phyloP scores from a whole-genome alignment of 2,888 invertebrate genomes.

The Siphonodentalium dalli region DNA sequence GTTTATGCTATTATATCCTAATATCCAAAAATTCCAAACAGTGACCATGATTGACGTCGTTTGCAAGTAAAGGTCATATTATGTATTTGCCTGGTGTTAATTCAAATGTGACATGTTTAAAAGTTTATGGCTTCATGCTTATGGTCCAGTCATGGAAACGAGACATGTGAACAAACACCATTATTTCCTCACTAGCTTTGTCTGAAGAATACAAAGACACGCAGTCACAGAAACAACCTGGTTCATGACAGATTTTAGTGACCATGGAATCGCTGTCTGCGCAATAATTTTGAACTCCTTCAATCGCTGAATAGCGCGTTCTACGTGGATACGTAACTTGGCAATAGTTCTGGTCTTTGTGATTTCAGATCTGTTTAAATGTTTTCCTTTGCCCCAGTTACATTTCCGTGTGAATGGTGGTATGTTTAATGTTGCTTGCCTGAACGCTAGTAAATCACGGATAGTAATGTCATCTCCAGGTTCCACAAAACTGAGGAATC shows the following conservation, averaged over 20 bases:
- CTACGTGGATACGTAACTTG: slow-evolving; percentile 8
- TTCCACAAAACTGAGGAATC: slow-evolving; percentile 2
- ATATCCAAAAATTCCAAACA: too few species aligned
- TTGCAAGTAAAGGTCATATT: too few species aligned
- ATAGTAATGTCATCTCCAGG: slow-evolving; percentile 14
- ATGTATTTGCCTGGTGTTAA: too few species aligned
- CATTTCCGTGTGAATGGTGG: slow-evolving; percentile 12
- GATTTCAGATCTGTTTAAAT: not conserved
- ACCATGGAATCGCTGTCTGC: slow-evolving; percentile 5
- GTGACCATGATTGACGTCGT: too few species aligned
- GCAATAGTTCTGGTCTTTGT: slow-evolving; percentile 6
- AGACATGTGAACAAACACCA: too few species aligned
- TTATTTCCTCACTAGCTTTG: slow-evolving; percentile 7
- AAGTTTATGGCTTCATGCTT: too few species aligned
- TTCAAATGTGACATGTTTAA: too few species aligned
- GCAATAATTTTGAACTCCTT: slow-evolving; percentile 8
- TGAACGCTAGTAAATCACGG: slow-evolving; percentile 1
- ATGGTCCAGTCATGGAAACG: too few species aligned
- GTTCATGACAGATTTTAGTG: slow-evolving; percentile 4
- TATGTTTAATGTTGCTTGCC: not conserved
- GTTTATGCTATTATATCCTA: too few species aligned
- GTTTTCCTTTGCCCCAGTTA: slow-evolving; percentile 10
- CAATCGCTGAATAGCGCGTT: slow-evolving; percentile 6
- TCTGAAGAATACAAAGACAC: slow-evolving; percentile 8
- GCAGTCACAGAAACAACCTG: slow-evolving; percentile 3